Base-by-base conservation (phyloP, 30 jellyfish, hydroid and myxozoan species). In the Aurelia coerulea region DNA sequence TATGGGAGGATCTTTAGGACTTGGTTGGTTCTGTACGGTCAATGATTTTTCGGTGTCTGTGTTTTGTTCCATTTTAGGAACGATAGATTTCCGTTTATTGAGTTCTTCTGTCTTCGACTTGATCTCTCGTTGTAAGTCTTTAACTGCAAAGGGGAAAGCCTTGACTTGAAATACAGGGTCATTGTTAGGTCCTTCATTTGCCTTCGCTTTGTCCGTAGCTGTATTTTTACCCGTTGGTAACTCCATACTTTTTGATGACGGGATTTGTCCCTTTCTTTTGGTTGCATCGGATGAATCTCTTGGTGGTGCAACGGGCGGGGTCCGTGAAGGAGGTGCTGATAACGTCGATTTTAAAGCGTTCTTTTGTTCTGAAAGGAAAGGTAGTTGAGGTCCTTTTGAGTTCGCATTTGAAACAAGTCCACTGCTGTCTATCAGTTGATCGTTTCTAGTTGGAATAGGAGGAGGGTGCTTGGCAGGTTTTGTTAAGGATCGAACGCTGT, bases 391-490 rank as follows among this genome's bases (percentile, higher is more conserved):
- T 34, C 65, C 74, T 18, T 15, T 54, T 33, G 62, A 29, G 13
- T 39, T 39, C 70, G 53, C 18, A 16, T 33, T 23, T n/a, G 80
- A 16, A 39, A 10, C 2, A 15, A 6, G 52, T 23, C 82, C 51
- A 7, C 32, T 74, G 16, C 29, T 52, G 84, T 42, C 37, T 17
- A 73, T n/a, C 70, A 10, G 34, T 35, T 68, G 84, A 11, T 72
- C 87, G 33, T 31, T 35, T 63, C 81, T 54, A 2, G 62, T 18
- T n/a, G 93, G 93, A 8, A 84, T 64, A 42, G 93, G 93, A 2
- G 93, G 93, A 29, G 93, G 93, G 53, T 72, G 18, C 69, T 62
- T 84, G 37, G 60, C 17, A 10, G 91, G 84, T 69, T 81, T 81
- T 18, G 82, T 29, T 46, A 34, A 53, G 1, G 80, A 79, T 64